Evolutionary conservation across 92 coral and sea anemone species (phyloP).

Genomic region (Meandrina meandrites): DNA sequence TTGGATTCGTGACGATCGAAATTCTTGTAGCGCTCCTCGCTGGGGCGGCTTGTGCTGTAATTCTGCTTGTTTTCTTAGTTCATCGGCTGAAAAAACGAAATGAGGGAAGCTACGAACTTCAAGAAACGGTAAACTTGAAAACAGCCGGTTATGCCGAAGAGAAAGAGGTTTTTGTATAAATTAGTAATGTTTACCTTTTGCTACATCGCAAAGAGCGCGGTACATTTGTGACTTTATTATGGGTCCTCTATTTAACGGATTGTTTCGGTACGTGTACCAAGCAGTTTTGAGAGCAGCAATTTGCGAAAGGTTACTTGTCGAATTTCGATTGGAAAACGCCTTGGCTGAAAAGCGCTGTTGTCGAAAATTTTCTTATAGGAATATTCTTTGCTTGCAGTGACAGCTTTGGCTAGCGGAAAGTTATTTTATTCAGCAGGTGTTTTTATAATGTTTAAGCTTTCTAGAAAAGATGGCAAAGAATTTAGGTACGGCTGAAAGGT

Average conservation of each 20-base stretch:
- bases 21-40: slow-evolving; percentile 83
- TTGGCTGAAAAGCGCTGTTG: background rate
- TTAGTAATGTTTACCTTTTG: slow-evolving; percentile 30
- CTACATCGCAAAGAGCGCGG: background rate
- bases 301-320: background rate
- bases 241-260: background rate
- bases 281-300: background rate
- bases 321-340: background rate
- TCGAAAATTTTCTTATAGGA: background rate
- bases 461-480: background rate
- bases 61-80: slow-evolving; percentile 75
- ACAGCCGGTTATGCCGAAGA: slow-evolving; percentile 61
- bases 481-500: background rate
- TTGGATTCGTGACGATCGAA: slow-evolving; percentile 81
- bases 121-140: slow-evolving; percentile 70
- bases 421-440: slow-evolving; percentile 8
- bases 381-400: background rate
- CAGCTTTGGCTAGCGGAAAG: slow-evolving; percentile 6
- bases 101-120: slow-evolving; percentile 87
- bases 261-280: background rate
- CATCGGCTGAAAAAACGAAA: slow-evolving; percentile 84
- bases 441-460: background rate
- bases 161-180: slow-evolving; percentile 87
- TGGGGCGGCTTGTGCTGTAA: slow-evolving; percentile 78
- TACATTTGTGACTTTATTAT: background rate